phyloP scores from a whole-genome alignment of 2,797 vertebrate genomes.

The Eidolon dupreanum region DNA sequence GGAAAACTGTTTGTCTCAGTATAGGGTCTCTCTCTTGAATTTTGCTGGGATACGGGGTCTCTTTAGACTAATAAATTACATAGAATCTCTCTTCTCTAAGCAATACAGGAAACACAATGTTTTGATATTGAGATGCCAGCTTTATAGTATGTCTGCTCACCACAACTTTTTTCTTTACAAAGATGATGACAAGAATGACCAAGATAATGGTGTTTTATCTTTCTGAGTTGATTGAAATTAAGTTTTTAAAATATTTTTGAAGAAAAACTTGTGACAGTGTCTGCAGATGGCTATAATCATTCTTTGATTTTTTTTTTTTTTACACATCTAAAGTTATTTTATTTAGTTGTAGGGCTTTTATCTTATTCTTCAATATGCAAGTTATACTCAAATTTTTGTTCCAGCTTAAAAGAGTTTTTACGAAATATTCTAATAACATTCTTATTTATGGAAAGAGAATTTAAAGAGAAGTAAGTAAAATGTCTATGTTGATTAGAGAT shows the following conservation, averaged over 20 bases:
- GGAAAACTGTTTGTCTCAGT: neutral
- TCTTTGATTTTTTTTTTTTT: neutral
- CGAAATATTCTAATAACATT: neutral
- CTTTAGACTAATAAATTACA: neutral
- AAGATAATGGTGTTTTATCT: neutral
- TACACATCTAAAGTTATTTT: neutral
- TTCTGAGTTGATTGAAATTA: neutral
- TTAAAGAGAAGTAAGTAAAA: neutral
- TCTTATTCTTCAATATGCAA: neutral
- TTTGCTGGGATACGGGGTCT: neutral
- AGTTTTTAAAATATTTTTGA: neutral
- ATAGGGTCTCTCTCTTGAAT: neutral
- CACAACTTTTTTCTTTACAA: neutral
- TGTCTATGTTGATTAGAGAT: neutral
- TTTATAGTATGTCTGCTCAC: neutral
- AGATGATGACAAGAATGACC: neutral
- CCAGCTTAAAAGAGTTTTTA: neutral
- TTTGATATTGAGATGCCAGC: neutral
- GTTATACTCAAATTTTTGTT: neutral
- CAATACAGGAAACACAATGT: neutral
- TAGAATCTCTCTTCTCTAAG: neutral
- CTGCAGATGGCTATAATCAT: neutral
- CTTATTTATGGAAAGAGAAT: neutral
- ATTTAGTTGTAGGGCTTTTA: neutral
- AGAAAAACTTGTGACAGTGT: neutral